Conservation (phyloP, 2,888 invertebrate species). For the Tachina lurida region DNA sequence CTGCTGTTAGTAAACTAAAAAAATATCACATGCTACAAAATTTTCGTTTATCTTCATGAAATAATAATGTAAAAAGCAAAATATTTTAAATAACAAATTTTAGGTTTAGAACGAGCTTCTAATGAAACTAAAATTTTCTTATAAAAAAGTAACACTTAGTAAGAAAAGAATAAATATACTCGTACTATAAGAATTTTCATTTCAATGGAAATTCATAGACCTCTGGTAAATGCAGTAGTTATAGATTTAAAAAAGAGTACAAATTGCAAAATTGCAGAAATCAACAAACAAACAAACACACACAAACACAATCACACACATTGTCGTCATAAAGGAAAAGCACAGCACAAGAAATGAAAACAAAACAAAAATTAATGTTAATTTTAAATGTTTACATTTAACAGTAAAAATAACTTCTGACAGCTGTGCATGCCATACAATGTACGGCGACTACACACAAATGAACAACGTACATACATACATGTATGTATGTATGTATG, state of each 20-base stretch:
- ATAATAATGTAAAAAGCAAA: no score
- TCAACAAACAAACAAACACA: background rate
- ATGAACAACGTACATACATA: no score
- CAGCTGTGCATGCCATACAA: slow-evolving; percentile 69
- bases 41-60: no score
- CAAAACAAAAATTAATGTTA: slow-evolving; percentile 69
- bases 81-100: no score
- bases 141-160: background rate
- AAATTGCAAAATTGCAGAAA: slow-evolving; percentile 55
- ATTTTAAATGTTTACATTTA: slow-evolving; percentile 70
- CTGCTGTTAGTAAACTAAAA: no score
- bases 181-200: background rate
- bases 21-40: no score
- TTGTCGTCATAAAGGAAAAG: background rate
- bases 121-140: background rate
- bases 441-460: background rate
- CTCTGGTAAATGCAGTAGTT: background rate
- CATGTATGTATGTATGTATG: background rate
- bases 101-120: no score
- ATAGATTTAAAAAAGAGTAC: slow-evolving; percentile 10
- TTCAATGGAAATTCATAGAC: background rate
- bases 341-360: slow-evolving; percentile 42
- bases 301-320: background rate
- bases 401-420: slow-evolving; percentile 70
- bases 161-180: background rate